Evolutionary conservation across 2,888 invertebrate species (phyloP), one percentile per base, ranked within the genome.

Genomic region (Eristalinus aeneus): DNA sequence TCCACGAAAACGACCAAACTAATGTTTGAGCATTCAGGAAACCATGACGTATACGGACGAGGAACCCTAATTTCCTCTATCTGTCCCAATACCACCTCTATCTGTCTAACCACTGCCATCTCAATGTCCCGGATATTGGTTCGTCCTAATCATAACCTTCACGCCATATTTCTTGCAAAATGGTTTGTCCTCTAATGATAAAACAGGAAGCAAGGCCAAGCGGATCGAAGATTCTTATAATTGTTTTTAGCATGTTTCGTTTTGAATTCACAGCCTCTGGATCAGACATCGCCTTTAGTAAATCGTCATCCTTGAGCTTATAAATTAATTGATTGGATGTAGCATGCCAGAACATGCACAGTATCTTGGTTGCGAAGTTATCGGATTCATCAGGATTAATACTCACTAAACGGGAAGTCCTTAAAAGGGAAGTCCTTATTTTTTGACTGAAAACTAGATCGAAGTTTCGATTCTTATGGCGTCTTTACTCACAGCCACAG

Each of bases 1-100:
- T 80, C 64, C 22, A 69, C 80, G 8, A 80, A 80, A 11, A 64
- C 36, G 3, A 74, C 53, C n/a, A n/a, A n/a, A n/a, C n/a, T n/a
- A n/a, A n/a, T n/a, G n/a, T n/a, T n/a, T n/a, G n/a, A n/a, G n/a
- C n/a, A n/a, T n/a, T n/a, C n/a, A n/a, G n/a, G n/a, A n/a, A n/a
- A n/a, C n/a, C n/a, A n/a, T n/a, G n/a, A n/a, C n/a, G n/a, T n/a
- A n/a, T n/a, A n/a, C n/a, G n/a, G n/a, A n/a, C n/a, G n/a, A n/a
- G n/a, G n/a, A n/a, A n/a, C n/a, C n/a, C n/a, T n/a, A n/a, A n/a
- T n/a, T n/a, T n/a, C n/a, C n/a, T n/a, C n/a, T n/a, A 79, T 56
- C 11, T 60, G 9, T n/a, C 20, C 3, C 8, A 73, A 12, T n/a
- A 11, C 6, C 10, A n/a, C n/a, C 39, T 31, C 5, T 68, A 8